Conservation (phyloP, 2,888 invertebrate species). For the Drosophila paranaensis region DNA sequence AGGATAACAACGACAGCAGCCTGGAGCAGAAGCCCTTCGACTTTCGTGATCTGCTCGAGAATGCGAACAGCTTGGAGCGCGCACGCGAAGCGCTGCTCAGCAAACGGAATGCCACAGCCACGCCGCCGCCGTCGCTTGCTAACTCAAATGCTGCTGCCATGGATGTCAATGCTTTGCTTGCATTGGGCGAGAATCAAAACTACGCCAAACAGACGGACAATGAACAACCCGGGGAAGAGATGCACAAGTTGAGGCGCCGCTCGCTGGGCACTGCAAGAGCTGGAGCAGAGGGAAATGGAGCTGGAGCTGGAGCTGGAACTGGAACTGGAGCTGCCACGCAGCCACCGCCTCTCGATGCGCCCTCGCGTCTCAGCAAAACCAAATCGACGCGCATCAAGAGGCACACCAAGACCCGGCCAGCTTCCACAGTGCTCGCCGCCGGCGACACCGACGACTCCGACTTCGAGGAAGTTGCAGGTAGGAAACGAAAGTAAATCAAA, state of each 20-base stretch:
- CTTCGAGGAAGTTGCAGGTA: slow-evolving; percentile 91
- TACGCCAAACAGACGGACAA: slow-evolving; percentile 47
- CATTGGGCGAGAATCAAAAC: slow-evolving; percentile 87
- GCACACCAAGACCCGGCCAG: slow-evolving; percentile 80
- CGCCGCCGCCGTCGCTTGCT: slow-evolving; percentile 8
- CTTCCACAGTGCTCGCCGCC: slow-evolving; percentile 83
- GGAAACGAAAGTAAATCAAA: slow-evolving; percentile 79
- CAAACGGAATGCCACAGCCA: slow-evolving; percentile 58
- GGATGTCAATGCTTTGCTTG: slow-evolving; percentile 88
- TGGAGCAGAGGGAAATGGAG: neutral
- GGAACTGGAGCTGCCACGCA: slow-evolving; percentile 39
- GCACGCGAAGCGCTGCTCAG: slow-evolving; percentile 85
- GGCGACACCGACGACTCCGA: slow-evolving; percentile 86
- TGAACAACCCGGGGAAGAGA: neutral
- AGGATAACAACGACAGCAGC: slow-evolving; percentile 78
- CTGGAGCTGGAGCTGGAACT: neutral
- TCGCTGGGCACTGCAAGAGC: neutral
- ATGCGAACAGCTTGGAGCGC: slow-evolving; percentile 87
- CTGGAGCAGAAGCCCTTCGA: slow-evolving; percentile 75
- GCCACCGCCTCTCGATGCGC: slow-evolving; percentile 63
- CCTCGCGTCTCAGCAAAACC: slow-evolving; percentile 77
- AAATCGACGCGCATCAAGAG: slow-evolving; percentile 80
- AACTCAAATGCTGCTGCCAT: slow-evolving; percentile 71
- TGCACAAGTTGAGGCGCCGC: slow-evolving; percentile 17
- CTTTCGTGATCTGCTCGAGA: slow-evolving; percentile 86